Conservation (phyloP, 92 coral and sea anemone genomes). For the Phenganax subtilis region DNA sequence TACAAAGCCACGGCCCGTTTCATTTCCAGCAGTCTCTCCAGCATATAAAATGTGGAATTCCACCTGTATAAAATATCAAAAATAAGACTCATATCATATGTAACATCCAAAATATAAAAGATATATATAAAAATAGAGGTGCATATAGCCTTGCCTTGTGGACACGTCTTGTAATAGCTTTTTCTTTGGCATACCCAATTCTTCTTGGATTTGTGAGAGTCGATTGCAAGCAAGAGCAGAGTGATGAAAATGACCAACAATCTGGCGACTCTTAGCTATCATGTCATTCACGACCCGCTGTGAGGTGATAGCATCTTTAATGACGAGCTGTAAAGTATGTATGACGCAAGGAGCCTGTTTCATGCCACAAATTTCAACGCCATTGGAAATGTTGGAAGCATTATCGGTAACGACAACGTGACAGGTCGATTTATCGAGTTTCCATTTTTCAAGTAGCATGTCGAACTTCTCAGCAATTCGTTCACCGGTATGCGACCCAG, state of each 20-base stretch:
- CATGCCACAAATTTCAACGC: neutral
- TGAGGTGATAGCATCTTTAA: conserved; percentile 7
- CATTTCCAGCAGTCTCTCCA: neutral
- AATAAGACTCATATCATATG: too few species aligned
- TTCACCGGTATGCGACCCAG: too few species aligned
- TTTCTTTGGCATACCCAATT: neutral
- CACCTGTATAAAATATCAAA: neutral
- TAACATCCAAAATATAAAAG: too few species aligned
- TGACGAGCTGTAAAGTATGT: neutral
- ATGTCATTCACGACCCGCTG: neutral
- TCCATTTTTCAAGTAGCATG: too few species aligned
- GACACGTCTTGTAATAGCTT: neutral
- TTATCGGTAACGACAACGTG: too few species aligned
- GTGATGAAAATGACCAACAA: conserved; percentile 5
- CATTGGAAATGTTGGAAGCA: neutral
- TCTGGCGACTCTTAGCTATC: neutral
- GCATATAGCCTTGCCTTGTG: neutral
- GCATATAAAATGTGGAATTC: neutral
- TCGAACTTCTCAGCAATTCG: too few species aligned
- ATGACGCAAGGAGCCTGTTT: neutral
- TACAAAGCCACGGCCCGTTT: neutral
- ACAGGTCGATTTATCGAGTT: too few species aligned
- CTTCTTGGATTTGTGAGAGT: neutral
- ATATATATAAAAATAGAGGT: too few species aligned
- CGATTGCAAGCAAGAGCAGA: neutral